A percentile compares a stretch with the other conserved stretches of the same genome.
phyloP scores from a whole-genome alignment of 1,140 invertebrate genomes.

The Eriosoma lanigerum region DNA sequence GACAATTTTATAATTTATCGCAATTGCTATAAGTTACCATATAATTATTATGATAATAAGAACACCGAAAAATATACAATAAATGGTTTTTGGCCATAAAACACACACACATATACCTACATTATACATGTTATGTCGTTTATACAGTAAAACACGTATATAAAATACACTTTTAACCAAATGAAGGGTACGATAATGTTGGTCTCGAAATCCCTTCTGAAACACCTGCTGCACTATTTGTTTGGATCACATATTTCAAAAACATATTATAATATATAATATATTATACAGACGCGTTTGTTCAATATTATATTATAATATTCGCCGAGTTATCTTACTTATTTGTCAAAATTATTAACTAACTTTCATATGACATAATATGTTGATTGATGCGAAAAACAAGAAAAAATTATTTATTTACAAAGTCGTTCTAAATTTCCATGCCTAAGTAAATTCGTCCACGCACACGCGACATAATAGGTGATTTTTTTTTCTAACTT shows the following conservation, averaged over 20 bases:
- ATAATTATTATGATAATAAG: background rate
- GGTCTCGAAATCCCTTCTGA: constrained; percentile 6
- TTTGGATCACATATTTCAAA: background rate
- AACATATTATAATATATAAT: background rate
- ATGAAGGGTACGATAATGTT: constrained; percentile 10
- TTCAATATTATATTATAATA: background rate
- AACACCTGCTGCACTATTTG: background rate
- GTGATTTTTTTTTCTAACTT: no score
- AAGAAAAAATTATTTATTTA: no score
- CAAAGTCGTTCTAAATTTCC: no score
- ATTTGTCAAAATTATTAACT: background rate
- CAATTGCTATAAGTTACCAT: background rate
- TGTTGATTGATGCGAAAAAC: no score
- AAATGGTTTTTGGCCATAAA: constrained; percentile 24
- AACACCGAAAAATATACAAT: constrained; percentile 14
- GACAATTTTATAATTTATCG: background rate
- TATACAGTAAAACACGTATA: no score
- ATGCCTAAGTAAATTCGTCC: no score
- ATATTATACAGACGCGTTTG: background rate
- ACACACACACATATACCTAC: background rate
- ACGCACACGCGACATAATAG: no score
- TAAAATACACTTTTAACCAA: background rate
- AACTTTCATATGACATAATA: no score
- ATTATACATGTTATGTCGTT: no score
- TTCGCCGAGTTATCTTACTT: no score